Base-by-base conservation (phyloP, 2,113 vertebrate species). In the Regulus satrapa region DNA sequence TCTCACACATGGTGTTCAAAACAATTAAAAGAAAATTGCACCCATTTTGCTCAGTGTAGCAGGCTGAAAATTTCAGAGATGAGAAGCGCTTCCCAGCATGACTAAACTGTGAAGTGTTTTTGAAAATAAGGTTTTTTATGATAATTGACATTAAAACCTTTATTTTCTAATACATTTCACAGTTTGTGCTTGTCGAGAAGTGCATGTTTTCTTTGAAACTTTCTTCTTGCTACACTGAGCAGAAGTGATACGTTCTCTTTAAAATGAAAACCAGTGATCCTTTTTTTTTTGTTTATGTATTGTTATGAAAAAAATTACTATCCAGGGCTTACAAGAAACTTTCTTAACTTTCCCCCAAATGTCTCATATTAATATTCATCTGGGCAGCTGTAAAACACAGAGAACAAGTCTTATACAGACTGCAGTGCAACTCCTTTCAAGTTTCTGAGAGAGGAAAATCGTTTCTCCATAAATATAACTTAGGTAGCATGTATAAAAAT, bases 1-100 rank as follows among this genome's bases (percentile, higher is more conserved):
- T 95, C 76, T 94, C 90, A 92, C 96, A 97, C 97, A 96, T 94
- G 81, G 85, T 62, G 81, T 86, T 96, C 94, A 84, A 96, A 94
- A 97, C 96, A 97, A 97, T 97, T 97, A 97, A 97, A 97, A 97
- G 92, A 96, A 97, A 97, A 97, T 97, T 97, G 96, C 90, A 96
- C 73, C 91, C 92, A 95, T 97, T 96, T 97, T 95, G 73, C 56
- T 94, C 80, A 62, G 91, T 91, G 88, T 79, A 96, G 88, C 97
- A 94, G 68, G 87, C 90, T 94, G 93, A 96, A 96, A 95, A 95
- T 93, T 96, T 96, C 92, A 93, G 94, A 96, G 93, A 96, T 81
- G 92, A 95, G 96, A 95, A 94, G 86, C 75, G 86, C 94, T 95
- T 95, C 96, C 86, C 96, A 97, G 93, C 95, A 95, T 97, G 95